These are phyloP conservation scores for Graptemys geographica DNA, from an alignment of 2,797 vertebrate genomes.

Conservation along the genomic window DNA sequence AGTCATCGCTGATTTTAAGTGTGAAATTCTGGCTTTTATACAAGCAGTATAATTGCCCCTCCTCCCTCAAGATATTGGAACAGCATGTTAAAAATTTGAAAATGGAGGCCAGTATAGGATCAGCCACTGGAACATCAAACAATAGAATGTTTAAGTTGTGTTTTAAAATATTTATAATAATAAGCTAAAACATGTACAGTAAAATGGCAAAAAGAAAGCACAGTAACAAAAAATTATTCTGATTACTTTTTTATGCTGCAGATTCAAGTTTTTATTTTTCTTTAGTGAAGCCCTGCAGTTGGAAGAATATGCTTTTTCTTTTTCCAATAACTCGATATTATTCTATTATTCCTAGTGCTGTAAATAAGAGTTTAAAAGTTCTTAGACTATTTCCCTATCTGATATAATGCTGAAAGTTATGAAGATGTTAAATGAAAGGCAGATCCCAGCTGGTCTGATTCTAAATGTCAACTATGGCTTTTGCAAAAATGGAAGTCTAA, in stretches of 20 bases:
- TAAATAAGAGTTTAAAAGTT: constrained; percentile 81
- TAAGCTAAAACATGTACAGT: constrained; percentile 52
- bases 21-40: constrained; percentile 59
- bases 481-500: constrained; percentile 68
- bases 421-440: constrained; percentile 62
- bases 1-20: constrained; percentile 27
- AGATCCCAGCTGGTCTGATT: constrained; percentile 58
- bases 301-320: constrained; percentile 68
- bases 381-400: constrained; percentile 70
- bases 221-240: constrained; percentile 60
- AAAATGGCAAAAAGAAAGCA: constrained; percentile 68
- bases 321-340: constrained; percentile 72
- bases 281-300: constrained; percentile 67
- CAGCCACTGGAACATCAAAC: constrained; percentile 42
- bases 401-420: constrained; percentile 72
- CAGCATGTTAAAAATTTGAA: constrained; percentile 33
- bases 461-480: constrained; percentile 68
- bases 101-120: constrained; percentile 35
- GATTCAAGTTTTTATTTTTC: constrained; percentile 70
- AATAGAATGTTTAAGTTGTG: constrained; percentile 57
- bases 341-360: constrained; percentile 74
- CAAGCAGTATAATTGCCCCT: constrained; percentile 11
- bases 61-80: constrained; percentile 50
- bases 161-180: constrained; percentile 68
- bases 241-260: constrained; percentile 78